These are phyloP conservation scores for Drosophila grimshawi DNA, from an alignment of 1,140 invertebrate genomes.

Conservation along the genomic window DNA sequence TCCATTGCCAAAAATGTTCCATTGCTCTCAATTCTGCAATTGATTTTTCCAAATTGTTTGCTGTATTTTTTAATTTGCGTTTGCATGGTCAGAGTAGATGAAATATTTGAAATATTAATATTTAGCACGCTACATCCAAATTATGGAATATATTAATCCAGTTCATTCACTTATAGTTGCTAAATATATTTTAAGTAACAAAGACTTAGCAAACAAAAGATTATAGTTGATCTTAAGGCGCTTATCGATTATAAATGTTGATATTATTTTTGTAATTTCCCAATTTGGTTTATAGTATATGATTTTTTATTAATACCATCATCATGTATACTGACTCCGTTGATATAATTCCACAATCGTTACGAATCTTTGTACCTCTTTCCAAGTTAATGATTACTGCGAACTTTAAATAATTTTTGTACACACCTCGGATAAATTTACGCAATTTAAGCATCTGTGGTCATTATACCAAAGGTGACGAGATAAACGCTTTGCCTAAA, in stretches of 20 bases:
- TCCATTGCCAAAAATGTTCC: conserved; percentile 22
- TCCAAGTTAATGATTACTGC: background rate
- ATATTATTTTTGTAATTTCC: background rate
- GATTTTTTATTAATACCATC: background rate
- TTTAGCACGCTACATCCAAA: conserved; percentile 3
- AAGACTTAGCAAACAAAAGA: background rate
- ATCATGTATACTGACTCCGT: background rate
- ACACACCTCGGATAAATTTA: conserved; percentile 24
- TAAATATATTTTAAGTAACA: background rate
- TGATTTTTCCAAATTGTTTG: conserved; percentile 4
- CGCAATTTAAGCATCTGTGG: conserved; percentile 60
- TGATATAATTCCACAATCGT: background rate
- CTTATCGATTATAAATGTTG: background rate
- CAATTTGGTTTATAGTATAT: too few relatives aligned
- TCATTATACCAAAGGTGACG: conserved; percentile 43
- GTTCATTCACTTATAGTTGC: background rate
- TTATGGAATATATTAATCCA: background rate
- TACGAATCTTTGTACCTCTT: background rate
- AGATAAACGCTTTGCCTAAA: conserved; percentile 60
- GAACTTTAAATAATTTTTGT: background rate
- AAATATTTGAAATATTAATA: conserved; percentile 1
- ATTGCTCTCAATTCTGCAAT: conserved; percentile 34
- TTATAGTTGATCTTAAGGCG: background rate
- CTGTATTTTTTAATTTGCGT: background rate
- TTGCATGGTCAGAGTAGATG: background rate